phyloP scores from a whole-genome alignment of 2,888 invertebrate genomes.

The Spilosoma lubricipeda region DNA sequence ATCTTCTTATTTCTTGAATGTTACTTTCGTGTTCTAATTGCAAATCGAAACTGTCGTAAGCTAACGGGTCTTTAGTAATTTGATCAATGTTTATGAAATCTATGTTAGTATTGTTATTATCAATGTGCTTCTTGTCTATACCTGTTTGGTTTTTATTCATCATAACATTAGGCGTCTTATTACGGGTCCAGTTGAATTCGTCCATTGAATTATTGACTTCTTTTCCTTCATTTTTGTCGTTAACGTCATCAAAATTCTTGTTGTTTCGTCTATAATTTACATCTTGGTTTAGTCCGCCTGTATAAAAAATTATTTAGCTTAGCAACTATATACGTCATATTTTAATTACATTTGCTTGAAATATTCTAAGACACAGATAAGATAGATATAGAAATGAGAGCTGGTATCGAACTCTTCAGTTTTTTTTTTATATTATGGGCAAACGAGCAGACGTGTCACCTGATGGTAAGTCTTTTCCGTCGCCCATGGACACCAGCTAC shows the following conservation, averaged over 20 bases:
- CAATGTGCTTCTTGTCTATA: not conserved
- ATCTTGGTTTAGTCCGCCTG: not conserved
- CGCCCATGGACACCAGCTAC: no score
- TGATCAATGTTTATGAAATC: not conserved
- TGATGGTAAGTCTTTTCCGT: no score
- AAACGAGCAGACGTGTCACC: no score
- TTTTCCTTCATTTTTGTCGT: not conserved
- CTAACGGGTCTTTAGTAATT: not conserved
- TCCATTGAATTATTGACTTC: not conserved
- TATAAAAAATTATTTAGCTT: not conserved
- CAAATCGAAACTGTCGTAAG: conserved; percentile 1
- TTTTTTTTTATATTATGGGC: no score
- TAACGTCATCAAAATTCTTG: not conserved
- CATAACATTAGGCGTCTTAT: not conserved
- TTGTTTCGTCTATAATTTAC: not conserved
- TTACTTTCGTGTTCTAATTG: not conserved
- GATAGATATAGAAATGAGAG: no score
- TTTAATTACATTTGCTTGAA: no score
- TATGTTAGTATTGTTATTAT: not conserved
- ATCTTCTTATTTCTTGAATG: not conserved
- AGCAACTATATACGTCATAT: no score
- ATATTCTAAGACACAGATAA: no score
- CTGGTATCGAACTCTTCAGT: no score
- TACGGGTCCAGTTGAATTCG: not conserved
- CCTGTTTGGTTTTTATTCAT: not conserved